These are phyloP conservation scores for Sisor rabdophorus DNA, from an alignment of 2,113 vertebrate species.

Conservation along the genomic window DNA sequence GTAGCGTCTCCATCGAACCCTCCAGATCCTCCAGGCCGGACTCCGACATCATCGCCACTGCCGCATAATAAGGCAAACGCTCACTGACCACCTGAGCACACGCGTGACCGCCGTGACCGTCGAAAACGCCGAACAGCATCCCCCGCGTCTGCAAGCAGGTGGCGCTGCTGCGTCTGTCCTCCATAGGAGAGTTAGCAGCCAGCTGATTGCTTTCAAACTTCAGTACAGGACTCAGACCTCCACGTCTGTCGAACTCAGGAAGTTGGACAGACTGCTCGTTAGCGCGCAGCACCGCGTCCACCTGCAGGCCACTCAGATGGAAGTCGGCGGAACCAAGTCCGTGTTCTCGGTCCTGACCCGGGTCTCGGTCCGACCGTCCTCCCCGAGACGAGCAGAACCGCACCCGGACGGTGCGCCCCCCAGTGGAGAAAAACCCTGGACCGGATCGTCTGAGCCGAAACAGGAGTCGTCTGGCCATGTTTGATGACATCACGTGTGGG, in stretches of 20 bases:
- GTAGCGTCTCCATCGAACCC: slow-evolving; percentile 75
- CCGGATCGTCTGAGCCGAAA: slow-evolving; percentile 42
- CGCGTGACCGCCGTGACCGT: slow-evolving; percentile 85
- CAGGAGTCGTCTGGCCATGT: slow-evolving; percentile 57
- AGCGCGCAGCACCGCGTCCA: slow-evolving; percentile 75
- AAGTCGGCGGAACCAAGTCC: slow-evolving; percentile 66
- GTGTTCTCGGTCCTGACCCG: slow-evolving; percentile 3
- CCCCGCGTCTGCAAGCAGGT: slow-evolving; percentile 84
- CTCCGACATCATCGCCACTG: slow-evolving; percentile 83
- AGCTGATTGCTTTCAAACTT: slow-evolving; percentile 90
- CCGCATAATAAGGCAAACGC: slow-evolving; percentile 83
- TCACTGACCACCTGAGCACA: slow-evolving; percentile 91
- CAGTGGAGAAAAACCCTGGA: not conserved
- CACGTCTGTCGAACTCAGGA: slow-evolving; percentile 65
- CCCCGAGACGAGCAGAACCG: slow-evolving; percentile 50
- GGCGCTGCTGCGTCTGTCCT: slow-evolving; percentile 83
- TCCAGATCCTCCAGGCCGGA: slow-evolving; percentile 82
- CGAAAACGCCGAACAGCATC: slow-evolving; percentile 92
- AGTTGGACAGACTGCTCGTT: slow-evolving; percentile 76
- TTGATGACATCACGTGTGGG: slow-evolving; percentile 60
- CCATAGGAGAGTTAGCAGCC: slow-evolving; percentile 83
- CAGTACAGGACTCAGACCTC: slow-evolving; percentile 70
- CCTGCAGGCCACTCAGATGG: slow-evolving; percentile 74
- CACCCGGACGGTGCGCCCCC: not conserved
- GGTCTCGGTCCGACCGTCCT: slow-evolving; percentile 30